Evolutionary conservation across 2,888 invertebrate species (phyloP).

Genomic region (Ecdyonurus torrentis): DNA sequence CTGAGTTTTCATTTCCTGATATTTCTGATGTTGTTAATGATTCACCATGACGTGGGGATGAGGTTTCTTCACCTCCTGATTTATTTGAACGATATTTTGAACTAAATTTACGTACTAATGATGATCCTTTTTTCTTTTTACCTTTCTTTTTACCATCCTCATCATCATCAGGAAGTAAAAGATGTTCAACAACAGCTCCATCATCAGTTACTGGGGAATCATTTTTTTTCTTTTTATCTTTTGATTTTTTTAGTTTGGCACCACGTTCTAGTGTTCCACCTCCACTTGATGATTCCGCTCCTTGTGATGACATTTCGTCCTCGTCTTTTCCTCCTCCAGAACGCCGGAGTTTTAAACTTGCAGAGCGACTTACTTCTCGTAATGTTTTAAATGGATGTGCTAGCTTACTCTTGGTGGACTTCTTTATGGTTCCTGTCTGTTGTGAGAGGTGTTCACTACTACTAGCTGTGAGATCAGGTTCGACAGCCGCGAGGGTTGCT

Average conservation of each 20-base stretch:
- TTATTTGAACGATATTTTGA: slow-evolving; percentile 8
- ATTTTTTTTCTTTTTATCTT: slow-evolving; percentile 8
- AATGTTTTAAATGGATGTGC: slow-evolving; percentile 8
- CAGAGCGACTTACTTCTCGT: slow-evolving; percentile 5
- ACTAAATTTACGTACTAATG: slow-evolving; percentile 14
- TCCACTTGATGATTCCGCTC: not conserved
- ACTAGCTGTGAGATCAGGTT: not conserved
- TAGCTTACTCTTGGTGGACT: slow-evolving; percentile 5
- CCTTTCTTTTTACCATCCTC: slow-evolving; percentile 8
- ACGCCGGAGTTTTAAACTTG: slow-evolving; percentile 1
- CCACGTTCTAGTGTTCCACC: not conserved
- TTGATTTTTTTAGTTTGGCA: not conserved
- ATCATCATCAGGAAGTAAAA: not conserved
- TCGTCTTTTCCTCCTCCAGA: slow-evolving; percentile 4
- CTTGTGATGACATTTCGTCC: not conserved
- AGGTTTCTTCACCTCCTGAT: not conserved
- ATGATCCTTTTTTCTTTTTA: slow-evolving; percentile 11
- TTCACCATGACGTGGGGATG: not conserved
- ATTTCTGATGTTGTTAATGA: not conserved
- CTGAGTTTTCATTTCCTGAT: slow-evolving; percentile 18
- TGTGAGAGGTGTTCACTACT: slow-evolving; percentile 2
- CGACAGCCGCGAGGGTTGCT: not conserved
- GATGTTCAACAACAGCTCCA: not conserved
- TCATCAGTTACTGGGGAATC: not conserved
- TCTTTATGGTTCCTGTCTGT: slow-evolving; percentile 2